Base-by-base conservation (phyloP, 2,888 invertebrate species). In the Meteorus cinctellus region DNA sequence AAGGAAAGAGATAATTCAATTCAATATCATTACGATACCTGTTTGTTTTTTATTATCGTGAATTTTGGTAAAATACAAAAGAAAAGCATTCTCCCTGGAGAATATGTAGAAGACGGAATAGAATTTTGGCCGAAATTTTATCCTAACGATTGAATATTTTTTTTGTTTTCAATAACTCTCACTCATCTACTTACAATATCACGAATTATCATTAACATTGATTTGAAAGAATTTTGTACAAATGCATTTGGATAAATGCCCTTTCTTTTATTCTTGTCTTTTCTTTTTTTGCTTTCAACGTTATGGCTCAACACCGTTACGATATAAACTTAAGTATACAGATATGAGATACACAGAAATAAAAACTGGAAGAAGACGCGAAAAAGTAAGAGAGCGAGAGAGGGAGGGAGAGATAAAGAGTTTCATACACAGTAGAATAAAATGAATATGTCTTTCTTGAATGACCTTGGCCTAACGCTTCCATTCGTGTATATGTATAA, bases 251-350 rank as follows among this genome's bases (percentile, higher is more conserved):
- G 19, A 8, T 5, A 55, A 55, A 55, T 55, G n/a, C n/a, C n/a
- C 2, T 48, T 16, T 45, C 45, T 45, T 24, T 24, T 14, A 16
- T 16, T 10, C 16, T 45, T 45, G 12, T 10, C 4, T 45, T 45
- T 45, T 48, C 16, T 48, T 16, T 48, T 48, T 48, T 74, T 69
- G 36, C 60, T 68, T 69, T 74, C 62, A 74, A 68, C 62, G 51
- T 68, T 68, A 68, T 68, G 51, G 48, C 51, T 45, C 27, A 55
- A 55, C 68, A 51, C 48, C 68, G 68, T 68, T 68, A 68, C 29
- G 48, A 48, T 48, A 29, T 68, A 27, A 68, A 68, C 27, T 29
- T n/a, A 48, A 68, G 68, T 45, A 36, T 24, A 68, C 29, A 68
- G 68, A 48, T 48, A 68, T 48, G 45, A 68, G 19, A 41, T 34